phyloP scores from a whole-genome alignment of 2,113 vertebrate species.

The Brachyhypopomus occidentalis region DNA sequence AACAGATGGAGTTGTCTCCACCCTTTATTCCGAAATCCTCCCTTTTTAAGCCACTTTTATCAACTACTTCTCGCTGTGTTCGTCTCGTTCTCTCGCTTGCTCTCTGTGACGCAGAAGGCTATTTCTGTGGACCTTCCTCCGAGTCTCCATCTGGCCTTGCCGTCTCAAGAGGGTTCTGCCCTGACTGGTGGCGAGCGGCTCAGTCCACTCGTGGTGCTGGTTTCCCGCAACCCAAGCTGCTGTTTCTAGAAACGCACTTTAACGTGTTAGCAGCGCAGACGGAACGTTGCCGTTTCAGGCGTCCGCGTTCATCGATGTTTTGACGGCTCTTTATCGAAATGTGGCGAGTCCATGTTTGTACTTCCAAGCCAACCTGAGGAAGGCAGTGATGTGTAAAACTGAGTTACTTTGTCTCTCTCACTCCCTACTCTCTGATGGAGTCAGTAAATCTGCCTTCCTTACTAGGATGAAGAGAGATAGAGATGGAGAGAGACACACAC shows the following conservation, averaged over 20 bases:
- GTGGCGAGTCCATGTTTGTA: background rate
- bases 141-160: slow-evolving; percentile 58
- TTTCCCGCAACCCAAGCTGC: background rate
- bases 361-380: background rate
- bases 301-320: too few species aligned
- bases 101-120: slow-evolving; percentile 40
- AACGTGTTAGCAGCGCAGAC: background rate
- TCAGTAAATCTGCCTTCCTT: background rate
- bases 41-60: slow-evolving; percentile 36
- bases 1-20: slow-evolving; percentile 18
- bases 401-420: background rate
- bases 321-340: too few species aligned
- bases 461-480: slow-evolving; percentile 23
- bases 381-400: background rate
- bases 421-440: background rate
- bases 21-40: slow-evolving; percentile 20
- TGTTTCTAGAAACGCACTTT: background rate
- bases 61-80: slow-evolving; percentile 25
- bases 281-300: too few species aligned
- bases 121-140: slow-evolving; percentile 53
- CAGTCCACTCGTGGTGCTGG: background rate
- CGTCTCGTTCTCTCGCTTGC: background rate
- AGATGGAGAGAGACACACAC: background rate
- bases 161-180: slow-evolving; percentile 35
- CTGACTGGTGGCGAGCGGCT: slow-evolving; percentile 11